Base-by-base conservation (phyloP, 2,797 vertebrate species). In the Selene dorsalis region DNA sequence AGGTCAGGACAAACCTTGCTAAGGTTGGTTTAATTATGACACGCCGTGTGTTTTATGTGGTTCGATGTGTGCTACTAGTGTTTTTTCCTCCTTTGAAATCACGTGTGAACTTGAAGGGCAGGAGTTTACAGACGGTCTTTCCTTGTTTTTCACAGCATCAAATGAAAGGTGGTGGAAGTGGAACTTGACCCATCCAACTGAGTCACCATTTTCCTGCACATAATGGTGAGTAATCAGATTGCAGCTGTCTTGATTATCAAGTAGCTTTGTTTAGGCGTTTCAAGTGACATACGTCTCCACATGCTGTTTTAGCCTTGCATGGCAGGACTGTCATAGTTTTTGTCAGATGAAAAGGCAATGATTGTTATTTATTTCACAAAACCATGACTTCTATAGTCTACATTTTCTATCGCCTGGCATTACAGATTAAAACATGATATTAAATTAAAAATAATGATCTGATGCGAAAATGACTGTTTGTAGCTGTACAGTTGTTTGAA, bases 211-310 rank as follows among this genome's bases (percentile, higher is more conserved):
- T 92, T 84, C 87, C 88, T 90, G 89, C 86, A 84, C 84, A 91
- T 88, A 91, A 93, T 93, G 90, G 93, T 94, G 91, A 94, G 93
- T 93, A 92, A 93, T 92, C 85, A 89, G 69, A 87, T 87, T 88
- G 89, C 83, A 89, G 79, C 85, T 88, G 83, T 82, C 78, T 83
- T 90, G 71, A 86, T 90, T 77, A 82, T 80, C 70, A 65, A 67
- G 61, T 73, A 70, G 73, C 70, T 86, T 79, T 67, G 72, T 77
- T 87, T 76, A 20, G 58, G 47, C 55, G 53, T 50, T 64, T 52
- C 3, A 69, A 64, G 52, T 67, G 48, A 48, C n/a, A 59, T 38
- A 71, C 62, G 47, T 60, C 45, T 71, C 11, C 5, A 4, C 28
- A 75, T 75, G 3, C 20, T 18, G 18, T 7, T 43, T 56, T 7